A percentile compares a stretch with the other conserved stretches of the same genome.
Evolutionary conservation across 2,888 invertebrate genomes (phyloP).

Genomic region (Euplexia lucipara): DNA sequence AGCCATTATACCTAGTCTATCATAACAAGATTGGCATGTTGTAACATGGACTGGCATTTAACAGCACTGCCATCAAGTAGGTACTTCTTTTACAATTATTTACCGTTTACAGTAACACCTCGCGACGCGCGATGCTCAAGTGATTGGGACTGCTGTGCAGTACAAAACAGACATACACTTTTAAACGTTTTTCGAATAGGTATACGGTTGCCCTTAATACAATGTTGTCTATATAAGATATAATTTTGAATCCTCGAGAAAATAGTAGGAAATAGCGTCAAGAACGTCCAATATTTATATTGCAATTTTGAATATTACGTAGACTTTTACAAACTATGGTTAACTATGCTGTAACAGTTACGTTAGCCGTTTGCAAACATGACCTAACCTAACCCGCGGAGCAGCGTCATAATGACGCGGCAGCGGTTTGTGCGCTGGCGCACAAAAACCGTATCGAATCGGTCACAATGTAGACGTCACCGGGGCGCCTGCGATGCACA

Average conservation of each 20-base stretch:
- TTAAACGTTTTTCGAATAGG: slow-evolving; percentile 19
- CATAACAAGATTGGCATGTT: slow-evolving; percentile 70
- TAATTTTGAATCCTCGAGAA: neutral
- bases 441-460: slow-evolving; percentile 87
- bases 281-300: neutral
- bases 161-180: too few species aligned
- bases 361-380: slow-evolving; percentile 60
- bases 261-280: neutral
- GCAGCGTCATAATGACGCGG: slow-evolving; percentile 76
- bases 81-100: slow-evolving; percentile 26
- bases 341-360: slow-evolving; percentile 58
- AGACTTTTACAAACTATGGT: slow-evolving; percentile 12
- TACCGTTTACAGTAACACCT: neutral
- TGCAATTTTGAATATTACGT: neutral
- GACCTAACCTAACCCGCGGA: slow-evolving; percentile 78
- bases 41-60: slow-evolving; percentile 55
- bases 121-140: too few species aligned
- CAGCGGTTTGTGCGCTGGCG: slow-evolving; percentile 52
- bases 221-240: too few species aligned
- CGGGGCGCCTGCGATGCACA: slow-evolving; percentile 65
- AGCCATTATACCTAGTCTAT: slow-evolving; percentile 65
- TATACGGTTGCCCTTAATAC: too few species aligned
- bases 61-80: slow-evolving; percentile 23
- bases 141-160: too few species aligned
- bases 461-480: slow-evolving; percentile 77